Percentiles rank a stretch among this genome's conserved stretches.
Conservation (phyloP, 2,113 vertebrate genomes). For the Ictalurus furcatus region DNA sequence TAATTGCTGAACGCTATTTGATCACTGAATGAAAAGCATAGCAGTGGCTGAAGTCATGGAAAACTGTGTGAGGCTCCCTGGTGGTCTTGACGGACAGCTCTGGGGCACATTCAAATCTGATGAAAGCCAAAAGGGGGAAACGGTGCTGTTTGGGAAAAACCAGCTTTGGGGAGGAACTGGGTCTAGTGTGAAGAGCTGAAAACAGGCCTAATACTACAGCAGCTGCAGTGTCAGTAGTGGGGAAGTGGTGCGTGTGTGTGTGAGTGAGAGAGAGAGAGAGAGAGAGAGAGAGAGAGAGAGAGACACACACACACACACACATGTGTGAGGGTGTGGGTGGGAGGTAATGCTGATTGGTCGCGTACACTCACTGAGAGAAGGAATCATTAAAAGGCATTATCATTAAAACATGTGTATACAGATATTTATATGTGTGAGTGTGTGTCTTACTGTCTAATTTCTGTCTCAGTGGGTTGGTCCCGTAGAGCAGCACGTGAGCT, state of each 20-base stretch:
- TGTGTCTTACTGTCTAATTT: conserved; percentile 90
- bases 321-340: neutral
- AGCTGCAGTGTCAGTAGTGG: conserved; percentile 3
- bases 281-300: neutral
- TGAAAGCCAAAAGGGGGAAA: conserved; percentile 46
- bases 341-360: neutral
- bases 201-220: conserved; percentile 16
- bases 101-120: conserved; percentile 51
- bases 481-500: conserved; percentile 88
- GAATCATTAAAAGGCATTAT: neutral
- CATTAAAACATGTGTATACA: no score
- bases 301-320: no score
- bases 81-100: conserved; percentile 44
- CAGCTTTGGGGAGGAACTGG: conserved; percentile 17
- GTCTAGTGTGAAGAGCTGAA: neutral
- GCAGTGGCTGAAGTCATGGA: conserved; percentile 54
- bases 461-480: conserved; percentile 96
- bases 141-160: conserved; percentile 29
- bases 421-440: neutral
- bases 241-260: conserved; percentile 7
- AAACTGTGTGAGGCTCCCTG: conserved; percentile 52
- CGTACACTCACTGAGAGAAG: neutral
- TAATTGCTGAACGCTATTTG: conserved; percentile 32
- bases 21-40: conserved; percentile 40
- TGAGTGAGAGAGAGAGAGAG: neutral